Evolutionary conservation across 2,888 invertebrate species (phyloP).

Genomic region (Trachelus tabidus): DNA sequence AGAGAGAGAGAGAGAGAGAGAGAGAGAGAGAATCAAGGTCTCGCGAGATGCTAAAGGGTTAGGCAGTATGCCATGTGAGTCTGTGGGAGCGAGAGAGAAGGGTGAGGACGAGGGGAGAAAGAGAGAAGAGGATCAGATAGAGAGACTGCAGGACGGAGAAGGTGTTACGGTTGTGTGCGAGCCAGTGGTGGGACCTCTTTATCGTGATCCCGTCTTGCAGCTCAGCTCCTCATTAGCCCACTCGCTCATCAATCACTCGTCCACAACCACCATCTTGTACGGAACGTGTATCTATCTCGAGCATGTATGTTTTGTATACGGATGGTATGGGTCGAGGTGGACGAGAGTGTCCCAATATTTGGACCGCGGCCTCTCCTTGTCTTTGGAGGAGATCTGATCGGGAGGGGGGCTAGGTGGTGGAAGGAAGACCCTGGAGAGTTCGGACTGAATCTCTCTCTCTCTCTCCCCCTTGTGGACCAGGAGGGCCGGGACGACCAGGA

Average conservation of each 20-base stretch:
- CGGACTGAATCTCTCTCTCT: constrained; percentile 35
- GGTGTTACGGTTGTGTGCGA: constrained; percentile 47
- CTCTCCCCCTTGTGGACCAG: background rate
- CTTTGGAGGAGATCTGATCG: constrained; percentile 1
- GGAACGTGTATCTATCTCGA: constrained; percentile 8
- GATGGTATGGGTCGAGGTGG: constrained; percentile 24
- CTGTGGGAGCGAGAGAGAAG: background rate
- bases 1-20: constrained; percentile 10
- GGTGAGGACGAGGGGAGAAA: background rate
- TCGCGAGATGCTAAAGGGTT: background rate
- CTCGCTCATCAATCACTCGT: constrained; percentile 65
- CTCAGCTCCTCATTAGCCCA: constrained; percentile 65
- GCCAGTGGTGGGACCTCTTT: constrained; percentile 60
- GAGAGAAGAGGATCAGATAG: constrained; percentile 30
- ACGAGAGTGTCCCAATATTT: constrained; percentile 59
- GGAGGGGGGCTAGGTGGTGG: background rate
- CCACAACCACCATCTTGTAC: constrained; percentile 60
- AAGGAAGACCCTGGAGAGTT: constrained; percentile 21
- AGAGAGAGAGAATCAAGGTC: constrained; percentile 7
- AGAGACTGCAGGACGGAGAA: constrained; percentile 24
- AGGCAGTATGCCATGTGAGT: background rate
- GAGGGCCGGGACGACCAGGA: background rate
- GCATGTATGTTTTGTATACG: constrained; percentile 20
- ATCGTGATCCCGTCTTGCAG: constrained; percentile 64
- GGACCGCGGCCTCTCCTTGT: constrained; percentile 41